Percentiles rank a stretch among this genome's conserved stretches.
Conservation (phyloP, 1,140 invertebrate genomes). For the Nebria ingens region DNA sequence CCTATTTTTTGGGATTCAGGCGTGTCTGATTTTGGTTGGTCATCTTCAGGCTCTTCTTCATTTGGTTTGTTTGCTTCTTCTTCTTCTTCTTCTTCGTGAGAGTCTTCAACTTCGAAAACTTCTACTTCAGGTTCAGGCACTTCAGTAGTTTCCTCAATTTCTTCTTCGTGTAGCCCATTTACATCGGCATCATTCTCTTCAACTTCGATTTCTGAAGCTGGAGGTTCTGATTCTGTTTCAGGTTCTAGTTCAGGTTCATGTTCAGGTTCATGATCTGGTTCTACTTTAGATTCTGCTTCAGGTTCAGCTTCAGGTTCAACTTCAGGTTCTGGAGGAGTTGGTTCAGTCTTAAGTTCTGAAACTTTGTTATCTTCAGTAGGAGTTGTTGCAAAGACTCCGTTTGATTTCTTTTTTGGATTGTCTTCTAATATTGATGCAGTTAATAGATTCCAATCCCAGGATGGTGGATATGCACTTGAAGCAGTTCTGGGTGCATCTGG, state of each 20-base stretch:
- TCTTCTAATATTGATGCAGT: conserved; percentile 39
- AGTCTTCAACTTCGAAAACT: conserved; percentile 21
- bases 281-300: conserved; percentile 14
- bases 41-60: conserved; percentile 10
- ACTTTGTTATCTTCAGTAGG: conserved; percentile 20
- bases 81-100: conserved; percentile 13
- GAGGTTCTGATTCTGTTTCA: conserved; percentile 30
- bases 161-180: conserved; percentile 30
- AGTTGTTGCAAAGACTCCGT: conserved; percentile 13
- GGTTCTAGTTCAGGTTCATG: conserved; percentile 22
- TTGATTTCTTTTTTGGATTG: conserved; percentile 32
- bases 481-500: conserved; percentile 70
- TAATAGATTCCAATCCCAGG: conserved; percentile 63
- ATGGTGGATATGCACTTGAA: conserved; percentile 49
- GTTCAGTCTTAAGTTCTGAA: conserved; percentile 18
- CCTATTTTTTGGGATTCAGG: conserved; percentile 29
- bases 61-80: conserved; percentile 5
- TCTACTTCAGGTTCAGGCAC: conserved; percentile 17
- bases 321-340: conserved; percentile 16
- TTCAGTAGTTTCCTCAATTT: conserved; percentile 30
- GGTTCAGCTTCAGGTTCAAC: conserved; percentile 19
- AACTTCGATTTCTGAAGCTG: conserved; percentile 6
- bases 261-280: conserved; percentile 15
- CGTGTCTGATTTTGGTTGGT: conserved; percentile 20
- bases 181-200: conserved; percentile 16